Percentiles rank a stretch among this genome's conserved stretches.
These are phyloP conservation scores for Drosophila pectinifera DNA, from an alignment of 1,140 invertebrate genomes.

Conservation along the genomic window DNA sequence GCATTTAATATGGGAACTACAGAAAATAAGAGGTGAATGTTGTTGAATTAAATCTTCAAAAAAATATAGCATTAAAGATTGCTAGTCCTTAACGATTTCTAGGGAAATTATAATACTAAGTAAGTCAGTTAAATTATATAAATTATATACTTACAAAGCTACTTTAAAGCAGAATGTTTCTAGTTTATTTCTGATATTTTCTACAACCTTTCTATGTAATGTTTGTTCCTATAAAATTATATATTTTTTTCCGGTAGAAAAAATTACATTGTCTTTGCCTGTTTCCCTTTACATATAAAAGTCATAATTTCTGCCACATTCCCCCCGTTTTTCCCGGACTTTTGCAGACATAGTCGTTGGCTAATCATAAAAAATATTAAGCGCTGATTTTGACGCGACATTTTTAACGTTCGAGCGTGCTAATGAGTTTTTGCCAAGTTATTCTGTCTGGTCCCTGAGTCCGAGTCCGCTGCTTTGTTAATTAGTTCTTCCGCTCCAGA, in stretches of 20 bases:
- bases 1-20: neutral
- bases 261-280: neutral
- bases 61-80: too few species aligned
- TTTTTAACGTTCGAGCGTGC: slow-evolving; percentile 82
- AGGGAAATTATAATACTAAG: neutral
- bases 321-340: neutral
- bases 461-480: slow-evolving; percentile 59
- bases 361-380: slow-evolving; percentile 82
- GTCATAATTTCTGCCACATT: slow-evolving; percentile 3
- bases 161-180: too few species aligned
- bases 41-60: too few species aligned
- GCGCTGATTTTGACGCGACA: slow-evolving; percentile 82
- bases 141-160: neutral
- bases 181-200: too few species aligned
- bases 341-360: slow-evolving; percentile 28
- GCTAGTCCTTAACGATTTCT: too few species aligned
- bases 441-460: slow-evolving; percentile 47
- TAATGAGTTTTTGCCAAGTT: slow-evolving; percentile 74
- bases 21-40: neutral
- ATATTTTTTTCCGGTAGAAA: neutral
- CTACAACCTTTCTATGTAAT: neutral
- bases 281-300: slow-evolving; percentile 1
- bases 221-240: neutral
- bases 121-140: neutral
- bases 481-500: slow-evolving; percentile 81